Evolutionary conservation across 2,888 invertebrate genomes (phyloP).

Genomic region (Alcis repandata): DNA sequence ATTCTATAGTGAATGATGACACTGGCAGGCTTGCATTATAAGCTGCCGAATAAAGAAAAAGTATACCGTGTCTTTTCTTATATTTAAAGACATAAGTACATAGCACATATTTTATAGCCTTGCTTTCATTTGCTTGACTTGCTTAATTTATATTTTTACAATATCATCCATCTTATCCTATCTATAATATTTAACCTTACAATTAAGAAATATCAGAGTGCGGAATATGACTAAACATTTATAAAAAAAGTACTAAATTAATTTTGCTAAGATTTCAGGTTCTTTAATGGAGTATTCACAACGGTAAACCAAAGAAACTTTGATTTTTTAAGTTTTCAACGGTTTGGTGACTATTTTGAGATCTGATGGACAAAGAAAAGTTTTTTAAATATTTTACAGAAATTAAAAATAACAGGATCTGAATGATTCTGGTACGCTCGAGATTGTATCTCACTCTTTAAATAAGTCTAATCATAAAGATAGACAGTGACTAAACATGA

Average conservation of each 20-base stretch:
- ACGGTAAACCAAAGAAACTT: not conserved
- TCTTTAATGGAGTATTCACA: conserved; percentile 2
- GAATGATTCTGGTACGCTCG: too few relatives aligned
- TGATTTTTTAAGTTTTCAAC: too few relatives aligned
- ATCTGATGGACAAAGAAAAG: too few relatives aligned
- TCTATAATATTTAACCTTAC: conserved; percentile 14
- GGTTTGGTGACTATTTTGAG: too few relatives aligned
- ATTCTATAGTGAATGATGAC: not conserved
- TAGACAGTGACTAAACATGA: too few relatives aligned
- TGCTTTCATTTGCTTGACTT: conserved; percentile 15
- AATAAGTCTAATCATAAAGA: too few relatives aligned
- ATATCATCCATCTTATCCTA: conserved; percentile 7
- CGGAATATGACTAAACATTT: conserved; percentile 19
- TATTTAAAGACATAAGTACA: conserved; percentile 1
- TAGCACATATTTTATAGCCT: conserved; percentile 5
- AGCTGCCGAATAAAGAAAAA: conserved; percentile 8
- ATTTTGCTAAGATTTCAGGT: conserved; percentile 9
- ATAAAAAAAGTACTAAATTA: conserved; percentile 12
- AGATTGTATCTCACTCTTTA: too few relatives aligned
- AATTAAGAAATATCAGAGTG: conserved; percentile 19
- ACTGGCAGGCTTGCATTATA: not conserved
- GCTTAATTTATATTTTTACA: conserved; percentile 20
- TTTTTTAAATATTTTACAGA: too few relatives aligned
- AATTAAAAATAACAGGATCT: too few relatives aligned
- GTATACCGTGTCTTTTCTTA: conserved; percentile 1